phyloP scores from a whole-genome alignment of 2,888 invertebrate genomes.

The Laothoe populi region DNA sequence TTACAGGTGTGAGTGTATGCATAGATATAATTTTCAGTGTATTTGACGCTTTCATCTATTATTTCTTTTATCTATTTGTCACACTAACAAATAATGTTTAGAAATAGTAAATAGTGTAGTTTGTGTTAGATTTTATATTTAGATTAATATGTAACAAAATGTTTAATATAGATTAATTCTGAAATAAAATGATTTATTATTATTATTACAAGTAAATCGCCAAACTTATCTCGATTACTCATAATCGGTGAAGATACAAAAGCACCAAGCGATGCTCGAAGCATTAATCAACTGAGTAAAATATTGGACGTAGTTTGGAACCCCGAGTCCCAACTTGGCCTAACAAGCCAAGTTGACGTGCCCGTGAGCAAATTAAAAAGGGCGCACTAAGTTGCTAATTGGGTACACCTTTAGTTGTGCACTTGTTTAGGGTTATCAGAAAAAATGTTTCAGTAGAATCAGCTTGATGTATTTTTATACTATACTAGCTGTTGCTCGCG shows the following conservation, averaged over 20 bases:
- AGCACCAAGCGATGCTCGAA: conserved; percentile 9
- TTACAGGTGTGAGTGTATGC: too few relatives aligned
- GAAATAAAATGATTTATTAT: too few relatives aligned
- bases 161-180: too few relatives aligned
- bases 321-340: conserved; percentile 16
- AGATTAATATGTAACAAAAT: too few relatives aligned
- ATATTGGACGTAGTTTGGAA: conserved; percentile 1
- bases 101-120: too few relatives aligned
- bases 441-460: not conserved
- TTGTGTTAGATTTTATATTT: too few relatives aligned
- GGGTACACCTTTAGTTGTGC: conserved; percentile 26
- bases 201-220: not conserved
- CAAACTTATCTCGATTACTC: not conserved
- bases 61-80: too few relatives aligned
- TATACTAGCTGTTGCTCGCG: too few relatives aligned
- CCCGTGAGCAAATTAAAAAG: conserved; percentile 15
- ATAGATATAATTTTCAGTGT: too few relatives aligned
- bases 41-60: too few relatives aligned
- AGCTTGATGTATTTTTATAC: not conserved
- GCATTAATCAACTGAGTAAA: conserved; percentile 21
- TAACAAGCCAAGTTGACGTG: conserved; percentile 26
- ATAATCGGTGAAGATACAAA: conserved; percentile 16
- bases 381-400: conserved; percentile 15
- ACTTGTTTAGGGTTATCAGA: conserved; percentile 27
- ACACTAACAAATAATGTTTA: too few relatives aligned